phyloP scores from a whole-genome alignment of 2,113 vertebrate genomes.

The Sylvia atricapilla region DNA sequence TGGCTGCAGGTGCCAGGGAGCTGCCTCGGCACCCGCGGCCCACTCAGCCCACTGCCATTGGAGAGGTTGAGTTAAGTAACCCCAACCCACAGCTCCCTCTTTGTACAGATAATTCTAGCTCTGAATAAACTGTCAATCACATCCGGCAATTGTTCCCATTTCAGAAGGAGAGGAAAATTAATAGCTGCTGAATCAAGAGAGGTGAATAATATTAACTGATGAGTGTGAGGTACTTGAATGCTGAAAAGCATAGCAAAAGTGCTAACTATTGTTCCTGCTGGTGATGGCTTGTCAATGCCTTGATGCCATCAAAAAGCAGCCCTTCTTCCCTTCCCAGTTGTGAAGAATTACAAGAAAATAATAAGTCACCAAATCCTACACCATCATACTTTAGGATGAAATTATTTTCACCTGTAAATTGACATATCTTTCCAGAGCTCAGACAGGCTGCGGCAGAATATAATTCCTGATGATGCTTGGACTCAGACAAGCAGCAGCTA shows the following conservation, averaged over 20 bases:
- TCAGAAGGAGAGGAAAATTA: slow-evolving; percentile 31
- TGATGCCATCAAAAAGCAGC: neutral
- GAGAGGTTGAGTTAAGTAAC: slow-evolving; percentile 51
- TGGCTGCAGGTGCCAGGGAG: neutral
- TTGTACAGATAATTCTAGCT: slow-evolving; percentile 69
- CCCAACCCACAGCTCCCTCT: slow-evolving; percentile 61
- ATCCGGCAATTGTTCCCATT: slow-evolving; percentile 43
- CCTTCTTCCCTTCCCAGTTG: neutral
- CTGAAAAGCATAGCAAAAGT: neutral
- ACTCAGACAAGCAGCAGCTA: neutral
- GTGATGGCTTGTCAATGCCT: neutral
- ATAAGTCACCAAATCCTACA: neutral
- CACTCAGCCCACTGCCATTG: slow-evolving; percentile 36
- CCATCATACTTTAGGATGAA: neutral
- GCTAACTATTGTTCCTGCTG: neutral
- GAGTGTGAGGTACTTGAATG: neutral
- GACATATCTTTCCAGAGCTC: neutral
- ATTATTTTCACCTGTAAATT: neutral
- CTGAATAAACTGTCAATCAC: slow-evolving; percentile 64
- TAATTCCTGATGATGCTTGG: neutral
- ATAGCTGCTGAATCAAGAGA: neutral
- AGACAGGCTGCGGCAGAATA: neutral
- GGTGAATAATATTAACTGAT: slow-evolving; percentile 16
- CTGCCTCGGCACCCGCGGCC: slow-evolving; percentile 3
- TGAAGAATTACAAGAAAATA: neutral